Percentiles rank a stretch among this genome's conserved stretches.
Evolutionary conservation across 23 tunicate genomes (phyloP).

Genomic region (Halocynthia roretzi): DNA sequence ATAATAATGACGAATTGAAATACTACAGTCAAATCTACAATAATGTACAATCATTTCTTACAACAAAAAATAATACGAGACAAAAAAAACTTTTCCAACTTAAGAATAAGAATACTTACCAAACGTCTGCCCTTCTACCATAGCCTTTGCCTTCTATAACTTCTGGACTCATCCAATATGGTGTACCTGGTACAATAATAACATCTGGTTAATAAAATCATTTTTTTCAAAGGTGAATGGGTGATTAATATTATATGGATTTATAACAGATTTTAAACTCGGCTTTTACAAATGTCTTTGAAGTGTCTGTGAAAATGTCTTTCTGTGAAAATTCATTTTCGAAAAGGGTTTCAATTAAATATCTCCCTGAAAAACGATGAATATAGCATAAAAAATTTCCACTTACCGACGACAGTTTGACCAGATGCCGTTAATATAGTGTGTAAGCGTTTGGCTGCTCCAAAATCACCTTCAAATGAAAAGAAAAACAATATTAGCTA

Average conservation of each 20-base stretch:
- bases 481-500: not conserved
- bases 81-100: not conserved
- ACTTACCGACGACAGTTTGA: constrained; percentile 91
- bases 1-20: not conserved
- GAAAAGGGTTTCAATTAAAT: no score
- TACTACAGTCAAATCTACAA: not conserved
- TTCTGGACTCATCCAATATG: constrained; percentile 98
- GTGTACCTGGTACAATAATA: constrained; percentile 50
- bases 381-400: not conserved
- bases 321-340: no score
- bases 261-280: no score
- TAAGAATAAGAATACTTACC: constrained; percentile 34
- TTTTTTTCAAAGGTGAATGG: no score
- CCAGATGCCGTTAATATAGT: constrained; percentile 82
- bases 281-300: no score
- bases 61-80: not conserved
- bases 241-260: no score
- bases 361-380: no score
- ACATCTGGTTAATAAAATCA: no score
- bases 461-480: constrained; percentile 72
- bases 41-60: not conserved
- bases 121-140: constrained; percentile 89
- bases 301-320: no score
- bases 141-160: constrained; percentile 92
- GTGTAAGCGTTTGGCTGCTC: constrained; percentile 90